Base-by-base conservation (phyloP, 2,888 invertebrate genomes). In the Drosophila nigricruria region DNA sequence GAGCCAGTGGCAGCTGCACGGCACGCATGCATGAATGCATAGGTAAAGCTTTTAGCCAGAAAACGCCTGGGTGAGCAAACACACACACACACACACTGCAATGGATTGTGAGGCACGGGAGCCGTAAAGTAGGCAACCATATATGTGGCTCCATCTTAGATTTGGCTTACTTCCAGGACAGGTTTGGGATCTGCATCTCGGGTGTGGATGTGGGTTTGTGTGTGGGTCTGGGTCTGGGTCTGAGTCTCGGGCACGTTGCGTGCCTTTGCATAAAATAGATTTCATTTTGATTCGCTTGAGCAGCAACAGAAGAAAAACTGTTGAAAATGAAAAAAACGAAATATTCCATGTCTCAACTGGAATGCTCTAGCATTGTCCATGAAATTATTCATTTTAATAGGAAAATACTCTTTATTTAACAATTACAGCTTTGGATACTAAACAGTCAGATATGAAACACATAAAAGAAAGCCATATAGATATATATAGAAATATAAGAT, bases 231-330 rank as follows among this genome's bases (percentile, higher is more conserved):
- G 54, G 25, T 47, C 32, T 27, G 45, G 43, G 23, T 30, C 18
- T 23, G 42, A 50, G 36, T 47, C 36, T 42, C 18, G 53, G 59
- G 42, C 72, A 69, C 70, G 74, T 64, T 79, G 77, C 78, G 86
- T 89, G 88, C 82, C 73, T 81, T 73, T 77, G 88, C 82, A 89
- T 90, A 89, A 90, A 88, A 88, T 83, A 82, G 76, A 86, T 88
- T 86, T 82, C 72, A 78, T 86, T 81, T 79, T 81, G 74, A 82
- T 74, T 88, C 82, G 73, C 82, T 74, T 67, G 82, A 75, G 70
- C 75, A 66, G 72, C 67, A 77, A 36, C 70, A 56, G 25, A 62
- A 53, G 56, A 57, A 65, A 57, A 79, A 70, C 32, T 54, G 57
- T 40, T 49, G 43, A 25, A 56, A 65, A 50, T 38, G n/a, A 58